phyloP scores from a whole-genome alignment of 2,888 invertebrate genomes.

The Eretmocerus hayati region DNA sequence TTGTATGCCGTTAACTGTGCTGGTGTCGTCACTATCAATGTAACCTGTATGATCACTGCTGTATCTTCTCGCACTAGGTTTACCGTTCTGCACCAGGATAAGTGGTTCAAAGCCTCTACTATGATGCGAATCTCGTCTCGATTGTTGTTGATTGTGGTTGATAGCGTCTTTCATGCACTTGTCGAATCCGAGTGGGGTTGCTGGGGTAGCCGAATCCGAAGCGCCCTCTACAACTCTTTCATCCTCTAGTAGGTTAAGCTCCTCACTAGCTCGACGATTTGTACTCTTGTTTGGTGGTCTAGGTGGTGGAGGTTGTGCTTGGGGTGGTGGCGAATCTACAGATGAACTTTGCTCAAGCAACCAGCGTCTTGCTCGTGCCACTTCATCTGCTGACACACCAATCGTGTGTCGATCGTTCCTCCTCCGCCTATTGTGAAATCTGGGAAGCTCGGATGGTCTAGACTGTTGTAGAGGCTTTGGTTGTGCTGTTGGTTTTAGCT shows the following conservation, averaged over 20 bases:
- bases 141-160: slow-evolving; percentile 44
- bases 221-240: not conserved
- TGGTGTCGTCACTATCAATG: slow-evolving; percentile 22
- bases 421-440: slow-evolving; percentile 45
- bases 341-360: slow-evolving; percentile 49
- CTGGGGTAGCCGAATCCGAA: not conserved
- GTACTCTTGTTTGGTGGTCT: too few relatives aligned
- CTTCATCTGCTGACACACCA: slow-evolving; percentile 73
- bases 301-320: not conserved
- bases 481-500: slow-evolving; percentile 46
- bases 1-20: slow-evolving; percentile 14
- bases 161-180: slow-evolving; percentile 42
- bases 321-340: slow-evolving; percentile 1
- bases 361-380: slow-evolving; percentile 69
- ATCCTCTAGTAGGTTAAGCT: not conserved
- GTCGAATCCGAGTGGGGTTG: slow-evolving; percentile 18
- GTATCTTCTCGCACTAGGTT: not conserved
- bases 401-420: slow-evolving; percentile 72
- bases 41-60: slow-evolving; percentile 4
- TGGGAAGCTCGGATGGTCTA: slow-evolving; percentile 32
- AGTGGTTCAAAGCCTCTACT: not conserved
- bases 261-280: too few relatives aligned
- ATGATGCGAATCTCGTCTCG: slow-evolving; percentile 27
- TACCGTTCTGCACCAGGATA: not conserved
- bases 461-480: slow-evolving; percentile 26